Conservation (phyloP, 2,888 invertebrate genomes). For the Aproaerema taeniolella region DNA sequence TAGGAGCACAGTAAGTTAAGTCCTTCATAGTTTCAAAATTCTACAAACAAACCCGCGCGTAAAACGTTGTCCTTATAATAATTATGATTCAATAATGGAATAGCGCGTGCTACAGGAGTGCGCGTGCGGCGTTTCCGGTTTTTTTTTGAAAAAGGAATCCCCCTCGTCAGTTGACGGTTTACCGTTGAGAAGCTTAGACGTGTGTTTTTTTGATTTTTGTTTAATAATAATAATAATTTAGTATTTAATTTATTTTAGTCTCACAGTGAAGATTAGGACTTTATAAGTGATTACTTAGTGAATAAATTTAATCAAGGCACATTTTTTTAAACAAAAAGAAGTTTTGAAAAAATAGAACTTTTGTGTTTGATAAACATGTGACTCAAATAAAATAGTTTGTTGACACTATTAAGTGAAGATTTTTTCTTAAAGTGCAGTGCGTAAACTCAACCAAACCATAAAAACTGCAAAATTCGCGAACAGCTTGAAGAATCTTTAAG, state of each 20-base stretch:
- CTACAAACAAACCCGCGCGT: constrained; percentile 1
- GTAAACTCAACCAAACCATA: too few relatives aligned
- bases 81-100: constrained; percentile 25
- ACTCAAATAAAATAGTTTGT: too few relatives aligned
- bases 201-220: neutral
- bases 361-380: neutral
- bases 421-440: too few relatives aligned
- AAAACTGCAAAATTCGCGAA: too few relatives aligned
- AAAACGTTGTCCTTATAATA: constrained; percentile 2
- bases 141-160: constrained; percentile 49
- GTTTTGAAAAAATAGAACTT: neutral
- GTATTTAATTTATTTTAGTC: neutral
- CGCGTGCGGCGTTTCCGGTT: constrained; percentile 63
- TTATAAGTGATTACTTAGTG: neutral
- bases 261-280: neutral
- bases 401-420: too few relatives aligned
- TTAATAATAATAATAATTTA: neutral
- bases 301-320: too few relatives aligned
- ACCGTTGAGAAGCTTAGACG: constrained; percentile 31
- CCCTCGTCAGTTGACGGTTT: constrained; percentile 56
- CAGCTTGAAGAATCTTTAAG: constrained; percentile 9
- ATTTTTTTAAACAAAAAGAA: too few relatives aligned
- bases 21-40: too few relatives aligned
- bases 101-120: constrained; percentile 70
- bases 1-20: neutral